These are phyloP conservation scores for Noctua comes DNA, from an alignment of 2,888 invertebrate genomes.

Conservation along the genomic window DNA sequence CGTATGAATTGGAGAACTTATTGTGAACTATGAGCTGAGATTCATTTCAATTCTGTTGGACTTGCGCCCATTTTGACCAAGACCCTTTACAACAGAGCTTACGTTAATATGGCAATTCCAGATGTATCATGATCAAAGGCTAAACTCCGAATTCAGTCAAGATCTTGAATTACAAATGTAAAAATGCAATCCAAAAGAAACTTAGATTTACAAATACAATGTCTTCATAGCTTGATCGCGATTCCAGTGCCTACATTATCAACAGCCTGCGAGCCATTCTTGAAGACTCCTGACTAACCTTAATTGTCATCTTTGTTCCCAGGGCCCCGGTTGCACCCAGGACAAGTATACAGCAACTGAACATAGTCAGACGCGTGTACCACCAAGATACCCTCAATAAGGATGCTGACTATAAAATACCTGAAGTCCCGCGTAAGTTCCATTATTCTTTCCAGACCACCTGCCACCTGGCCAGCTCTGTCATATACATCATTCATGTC, in stretches of 20 bases:
- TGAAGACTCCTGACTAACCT: background rate
- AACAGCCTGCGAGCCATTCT: background rate
- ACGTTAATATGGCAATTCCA: background rate
- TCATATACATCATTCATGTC: background rate
- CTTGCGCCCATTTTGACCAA: background rate
- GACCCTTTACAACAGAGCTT: background rate
- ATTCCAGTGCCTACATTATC: background rate
- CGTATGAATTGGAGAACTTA: no score
- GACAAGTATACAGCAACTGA: conserved; percentile 83
- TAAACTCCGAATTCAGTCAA: background rate
- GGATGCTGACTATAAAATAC: conserved; percentile 91
- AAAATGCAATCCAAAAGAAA: background rate
- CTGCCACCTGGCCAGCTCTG: background rate
- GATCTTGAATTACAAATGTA: background rate
- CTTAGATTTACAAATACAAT: background rate
- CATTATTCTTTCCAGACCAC: background rate
- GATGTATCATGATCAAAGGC: background rate
- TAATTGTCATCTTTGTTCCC: conserved; percentile 63
- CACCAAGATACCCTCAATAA: conserved; percentile 92
- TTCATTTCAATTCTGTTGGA: background rate
- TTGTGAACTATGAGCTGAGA: background rate
- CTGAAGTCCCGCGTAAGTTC: conserved; percentile 82
- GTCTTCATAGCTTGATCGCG: no score
- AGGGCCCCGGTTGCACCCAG: conserved; percentile 78
- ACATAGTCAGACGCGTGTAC: conserved; percentile 92